Percentiles rank a stretch among this genome's conserved stretches.
Evolutionary conservation across 2,113 vertebrate genomes (phyloP).

Genomic region (Neofelis nebulosa): DNA sequence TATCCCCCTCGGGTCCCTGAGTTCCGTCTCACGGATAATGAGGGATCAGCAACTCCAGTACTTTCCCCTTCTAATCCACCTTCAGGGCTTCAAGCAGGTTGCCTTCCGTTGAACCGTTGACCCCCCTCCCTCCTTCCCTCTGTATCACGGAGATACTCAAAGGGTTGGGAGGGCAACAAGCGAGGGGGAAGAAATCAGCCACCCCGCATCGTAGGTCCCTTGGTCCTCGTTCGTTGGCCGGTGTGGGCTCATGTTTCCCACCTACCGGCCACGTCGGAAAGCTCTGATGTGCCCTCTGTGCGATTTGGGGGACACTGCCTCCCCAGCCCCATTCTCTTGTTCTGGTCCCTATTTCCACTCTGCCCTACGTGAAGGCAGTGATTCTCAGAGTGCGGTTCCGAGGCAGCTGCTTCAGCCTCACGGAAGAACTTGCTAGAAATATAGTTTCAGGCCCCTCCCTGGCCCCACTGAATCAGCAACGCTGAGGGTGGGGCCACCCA

Average conservation of each 20-base stretch:
- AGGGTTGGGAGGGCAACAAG: background rate
- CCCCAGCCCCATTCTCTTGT: constrained; percentile 72
- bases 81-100: background rate
- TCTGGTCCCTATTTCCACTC: constrained; percentile 77
- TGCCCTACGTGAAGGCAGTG: constrained; percentile 43
- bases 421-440: background rate
- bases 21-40: background rate
- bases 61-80: background rate
- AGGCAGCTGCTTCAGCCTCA: background rate
- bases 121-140: background rate
- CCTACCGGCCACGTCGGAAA: constrained; percentile 38
- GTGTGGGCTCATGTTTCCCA: background rate
- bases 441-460: background rate
- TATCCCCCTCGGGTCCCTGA: background rate
- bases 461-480: background rate
- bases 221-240: constrained; percentile 34
- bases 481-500: background rate
- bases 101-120: background rate
- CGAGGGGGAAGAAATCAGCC: background rate
- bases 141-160: background rate
- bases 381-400: background rate
- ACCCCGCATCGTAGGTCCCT: background rate
- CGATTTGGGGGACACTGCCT: constrained; percentile 18
- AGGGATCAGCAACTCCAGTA: background rate
- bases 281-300: constrained; percentile 47